A percentile compares a stretch with the other conserved stretches of the same genome.
Conservation (phyloP, 1,140 invertebrate genomes). For the Polypedilum vanderplanki region DNA sequence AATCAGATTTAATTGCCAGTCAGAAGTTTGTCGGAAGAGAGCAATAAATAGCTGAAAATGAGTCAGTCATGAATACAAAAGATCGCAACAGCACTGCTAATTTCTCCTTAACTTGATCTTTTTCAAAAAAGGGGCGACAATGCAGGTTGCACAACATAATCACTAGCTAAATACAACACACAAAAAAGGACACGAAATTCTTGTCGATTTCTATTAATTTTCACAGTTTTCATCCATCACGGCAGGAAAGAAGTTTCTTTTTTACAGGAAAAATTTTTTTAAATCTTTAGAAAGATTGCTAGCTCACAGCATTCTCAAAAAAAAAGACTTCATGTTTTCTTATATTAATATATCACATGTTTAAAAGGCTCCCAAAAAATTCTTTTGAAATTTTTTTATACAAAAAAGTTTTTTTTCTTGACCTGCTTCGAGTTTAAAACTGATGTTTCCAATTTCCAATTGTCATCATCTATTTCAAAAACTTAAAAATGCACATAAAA, state of each 20-base stretch:
- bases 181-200: too few relatives aligned
- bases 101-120: conserved; percentile 9
- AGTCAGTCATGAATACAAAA: not conserved
- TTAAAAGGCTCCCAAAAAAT: conserved; percentile 5
- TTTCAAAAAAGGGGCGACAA: not conserved
- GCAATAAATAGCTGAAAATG: not conserved
- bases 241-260: not conserved
- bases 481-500: not conserved
- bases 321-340: too few relatives aligned
- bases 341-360: conserved; percentile 6
- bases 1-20: not conserved
- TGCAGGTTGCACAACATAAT: conserved; percentile 17
- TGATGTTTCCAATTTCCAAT: not conserved
- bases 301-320: conserved; percentile 8
- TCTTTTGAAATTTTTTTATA: not conserved
- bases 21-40: not conserved
- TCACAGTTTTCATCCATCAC: not conserved
- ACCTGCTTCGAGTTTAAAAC: conserved; percentile 6
- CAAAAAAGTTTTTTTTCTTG: not conserved
- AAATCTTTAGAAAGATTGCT: conserved; percentile 12
- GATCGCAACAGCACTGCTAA: not conserved
- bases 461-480: conserved; percentile 15
- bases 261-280: not conserved
- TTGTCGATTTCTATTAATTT: too few relatives aligned
- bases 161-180: not conserved